These are phyloP conservation scores for Isurus oxyrinchus DNA, from an alignment of 2,113 vertebrate species.

Conservation along the genomic window DNA sequence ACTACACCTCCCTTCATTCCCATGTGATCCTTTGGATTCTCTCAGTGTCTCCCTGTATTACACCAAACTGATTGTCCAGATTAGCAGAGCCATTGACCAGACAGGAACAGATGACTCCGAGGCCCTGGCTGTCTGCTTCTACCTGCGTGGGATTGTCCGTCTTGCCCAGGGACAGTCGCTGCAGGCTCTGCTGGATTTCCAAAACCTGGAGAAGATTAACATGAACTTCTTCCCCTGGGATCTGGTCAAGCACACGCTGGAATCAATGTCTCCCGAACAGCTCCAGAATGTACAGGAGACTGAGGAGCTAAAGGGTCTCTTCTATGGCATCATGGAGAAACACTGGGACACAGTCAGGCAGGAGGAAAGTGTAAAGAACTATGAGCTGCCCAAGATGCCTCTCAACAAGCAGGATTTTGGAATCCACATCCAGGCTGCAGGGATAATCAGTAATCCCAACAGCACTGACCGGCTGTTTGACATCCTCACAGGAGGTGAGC, in stretches of 20 bases:
- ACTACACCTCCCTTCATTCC: background rate
- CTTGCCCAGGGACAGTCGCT: background rate
- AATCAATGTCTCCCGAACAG: background rate
- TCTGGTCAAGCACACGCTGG: conserved; percentile 7
- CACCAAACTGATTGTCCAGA: background rate
- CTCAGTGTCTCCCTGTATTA: background rate
- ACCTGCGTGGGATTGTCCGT: background rate
- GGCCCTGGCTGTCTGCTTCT: background rate
- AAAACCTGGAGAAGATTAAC: conserved; percentile 16
- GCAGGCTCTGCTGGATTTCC: conserved; percentile 21
- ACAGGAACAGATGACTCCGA: background rate
- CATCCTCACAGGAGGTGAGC: background rate
- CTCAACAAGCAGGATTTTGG: background rate
- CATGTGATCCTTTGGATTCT: background rate
- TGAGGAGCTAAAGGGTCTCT: background rate
- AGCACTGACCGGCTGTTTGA: background rate
- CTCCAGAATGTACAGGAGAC: background rate
- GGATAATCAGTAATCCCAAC: background rate
- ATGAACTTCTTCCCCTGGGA: conserved; percentile 20
- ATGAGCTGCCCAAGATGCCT: background rate
- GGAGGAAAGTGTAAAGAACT: background rate
- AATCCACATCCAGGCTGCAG: background rate
- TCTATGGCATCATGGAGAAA: background rate
- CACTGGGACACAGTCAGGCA: background rate
- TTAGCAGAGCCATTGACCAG: background rate